Percentiles rank a stretch among this genome's conserved stretches.
Conservation (phyloP, 2,888 invertebrate genomes). For the Drosophila percnosoma region DNA sequence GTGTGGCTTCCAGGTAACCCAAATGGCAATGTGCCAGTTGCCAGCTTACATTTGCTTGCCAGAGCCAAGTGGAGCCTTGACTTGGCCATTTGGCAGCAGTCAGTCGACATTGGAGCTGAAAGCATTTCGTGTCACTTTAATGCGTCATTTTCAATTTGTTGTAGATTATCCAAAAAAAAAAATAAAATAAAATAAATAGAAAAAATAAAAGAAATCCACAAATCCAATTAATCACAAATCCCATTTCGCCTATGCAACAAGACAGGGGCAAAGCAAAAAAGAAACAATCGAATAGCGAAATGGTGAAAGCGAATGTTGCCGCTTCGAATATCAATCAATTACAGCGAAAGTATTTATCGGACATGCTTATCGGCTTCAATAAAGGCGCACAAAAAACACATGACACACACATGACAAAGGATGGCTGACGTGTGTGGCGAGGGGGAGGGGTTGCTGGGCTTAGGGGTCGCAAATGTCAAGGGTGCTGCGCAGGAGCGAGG, state of each 20-base stretch:
- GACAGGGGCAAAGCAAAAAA: conserved; percentile 1
- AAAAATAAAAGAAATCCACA: conserved; percentile 5
- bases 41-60: conserved; percentile 29
- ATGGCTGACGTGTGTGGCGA: conserved; percentile 2
- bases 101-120: conserved; percentile 31
- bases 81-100: conserved; percentile 34
- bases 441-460: neutral
- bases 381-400: conserved; percentile 48
- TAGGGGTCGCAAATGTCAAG: conserved; percentile 42
- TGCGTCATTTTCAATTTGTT: conserved; percentile 44
- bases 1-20: conserved; percentile 75
- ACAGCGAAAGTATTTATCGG: conserved; percentile 64
- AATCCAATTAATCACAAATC: conserved; percentile 76
- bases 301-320: conserved; percentile 52
- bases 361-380: conserved; percentile 67
- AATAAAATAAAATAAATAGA: neutral
- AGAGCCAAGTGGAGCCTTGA: conserved; percentile 31
- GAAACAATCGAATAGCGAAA: conserved; percentile 15
- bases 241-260: conserved; percentile 32
- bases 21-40: conserved; percentile 72
- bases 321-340: conserved; percentile 70
- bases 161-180: conserved; percentile 23
- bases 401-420: conserved; percentile 46
- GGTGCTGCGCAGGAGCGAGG: conserved; percentile 31
- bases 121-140: conserved; percentile 39